These are phyloP conservation scores for Zele albiditarsus DNA, from an alignment of 2,888 invertebrate genomes.

Conservation along the genomic window DNA sequence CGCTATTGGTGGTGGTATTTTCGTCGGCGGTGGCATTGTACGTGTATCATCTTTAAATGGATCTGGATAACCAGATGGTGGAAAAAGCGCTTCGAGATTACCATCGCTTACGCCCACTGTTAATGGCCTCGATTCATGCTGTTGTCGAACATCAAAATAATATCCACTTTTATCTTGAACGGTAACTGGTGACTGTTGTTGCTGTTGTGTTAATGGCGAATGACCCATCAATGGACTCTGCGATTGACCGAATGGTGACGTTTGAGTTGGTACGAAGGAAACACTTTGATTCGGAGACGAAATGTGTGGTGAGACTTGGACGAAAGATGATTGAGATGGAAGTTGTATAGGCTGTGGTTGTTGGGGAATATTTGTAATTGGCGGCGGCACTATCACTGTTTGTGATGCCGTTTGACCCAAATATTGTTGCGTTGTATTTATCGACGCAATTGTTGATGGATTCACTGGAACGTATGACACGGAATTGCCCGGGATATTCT, in stretches of 20 bases:
- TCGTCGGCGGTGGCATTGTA: conserved; percentile 64
- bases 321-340: conserved; percentile 50
- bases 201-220: conserved; percentile 65
- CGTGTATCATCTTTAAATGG: conserved; percentile 78
- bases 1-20: conserved; percentile 69
- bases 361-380: conserved; percentile 4
- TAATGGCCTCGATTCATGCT: conserved; percentile 53
- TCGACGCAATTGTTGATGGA: conserved; percentile 58
- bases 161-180: conserved; percentile 65
- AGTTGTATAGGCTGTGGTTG: conserved; percentile 49
- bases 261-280: conserved; percentile 59
- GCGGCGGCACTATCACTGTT: conserved; percentile 42
- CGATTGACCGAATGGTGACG: conserved; percentile 63
- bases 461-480: conserved; percentile 60
- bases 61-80: conserved; percentile 80
- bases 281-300: conserved; percentile 63
- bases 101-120: conserved; percentile 62
- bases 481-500: conserved; percentile 58
- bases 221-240: conserved; percentile 66
- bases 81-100: conserved; percentile 78
- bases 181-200: conserved; percentile 68
- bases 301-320: conserved; percentile 59
- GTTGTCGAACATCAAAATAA: conserved; percentile 64
- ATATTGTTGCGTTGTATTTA: conserved; percentile 59
- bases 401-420: conserved; percentile 47